phyloP scores from a whole-genome alignment of 2,797 vertebrate species.

The Sphenodon punctatus region DNA sequence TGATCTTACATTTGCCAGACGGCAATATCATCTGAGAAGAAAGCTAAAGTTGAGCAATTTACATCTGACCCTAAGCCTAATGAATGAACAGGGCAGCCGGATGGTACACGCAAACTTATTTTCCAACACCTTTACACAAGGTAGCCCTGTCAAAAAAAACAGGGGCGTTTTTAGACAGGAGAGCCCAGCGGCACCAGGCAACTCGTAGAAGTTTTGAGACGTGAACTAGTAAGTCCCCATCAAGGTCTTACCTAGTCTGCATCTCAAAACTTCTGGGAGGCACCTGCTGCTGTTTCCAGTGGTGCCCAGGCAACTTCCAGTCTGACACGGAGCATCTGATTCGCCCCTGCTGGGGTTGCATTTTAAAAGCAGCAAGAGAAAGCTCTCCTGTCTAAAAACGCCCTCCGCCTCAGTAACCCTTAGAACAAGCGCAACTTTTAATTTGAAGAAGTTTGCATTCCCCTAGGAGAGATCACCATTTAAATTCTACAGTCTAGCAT shows the following conservation, averaged over 20 bases:
- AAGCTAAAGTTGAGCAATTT: slow-evolving; percentile 40
- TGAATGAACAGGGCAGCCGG: not conserved
- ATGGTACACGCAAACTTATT: slow-evolving; percentile 20
- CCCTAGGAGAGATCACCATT: slow-evolving; percentile 24
- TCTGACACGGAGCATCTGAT: no score
- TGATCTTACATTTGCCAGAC: not conserved
- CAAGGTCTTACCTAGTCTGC: no score
- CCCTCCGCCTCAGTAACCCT: slow-evolving; percentile 32
- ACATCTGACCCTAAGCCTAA: slow-evolving; percentile 27
- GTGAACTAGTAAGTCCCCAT: no score
- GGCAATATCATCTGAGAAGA: not conserved
- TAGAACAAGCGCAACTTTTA: slow-evolving; percentile 44
- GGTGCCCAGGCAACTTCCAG: no score
- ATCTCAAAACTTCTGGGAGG: no score
- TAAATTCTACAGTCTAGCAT: slow-evolving; percentile 57
- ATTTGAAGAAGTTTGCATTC: slow-evolving; percentile 51
- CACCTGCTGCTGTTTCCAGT: no score
- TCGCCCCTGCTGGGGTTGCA: no score
- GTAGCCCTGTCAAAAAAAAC: not conserved
- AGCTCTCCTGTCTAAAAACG: no score
- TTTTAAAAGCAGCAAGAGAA: no score
- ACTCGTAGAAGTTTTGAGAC: no score
- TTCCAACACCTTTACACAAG: slow-evolving; percentile 8
- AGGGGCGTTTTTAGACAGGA: no score
- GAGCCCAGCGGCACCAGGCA: no score